Evolutionary conservation across 2,113 vertebrate genomes (phyloP).

Genomic region (Pungitius pungitius): DNA sequence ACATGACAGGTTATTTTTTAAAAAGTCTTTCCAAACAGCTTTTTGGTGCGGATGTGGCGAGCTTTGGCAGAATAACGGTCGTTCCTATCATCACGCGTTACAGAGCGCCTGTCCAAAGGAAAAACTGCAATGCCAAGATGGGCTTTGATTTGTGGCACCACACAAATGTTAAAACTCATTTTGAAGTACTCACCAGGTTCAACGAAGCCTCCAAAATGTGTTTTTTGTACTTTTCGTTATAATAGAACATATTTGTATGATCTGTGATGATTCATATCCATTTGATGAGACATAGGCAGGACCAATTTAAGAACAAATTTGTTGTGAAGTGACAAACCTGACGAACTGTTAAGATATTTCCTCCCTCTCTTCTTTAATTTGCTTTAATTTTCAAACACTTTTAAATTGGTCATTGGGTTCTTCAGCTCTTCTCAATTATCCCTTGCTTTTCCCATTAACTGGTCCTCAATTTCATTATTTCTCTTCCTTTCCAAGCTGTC

Average conservation of each 20-base stretch:
- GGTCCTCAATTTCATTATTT: background rate
- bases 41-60: slow-evolving; percentile 17
- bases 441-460: background rate
- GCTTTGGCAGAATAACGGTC: slow-evolving; percentile 12
- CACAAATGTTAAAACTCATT: background rate
- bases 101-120: slow-evolving; percentile 13
- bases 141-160: background rate
- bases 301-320: slow-evolving; percentile 70
- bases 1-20: slow-evolving; percentile 18
- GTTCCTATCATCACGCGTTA: slow-evolving; percentile 7
- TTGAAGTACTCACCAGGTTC: slow-evolving; percentile 6
- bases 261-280: slow-evolving; percentile 68
- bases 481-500: slow-evolving; percentile 14
- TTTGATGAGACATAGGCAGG: slow-evolving; percentile 74
- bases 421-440: slow-evolving; percentile 1
- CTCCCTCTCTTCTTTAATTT: background rate
- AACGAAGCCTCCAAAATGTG: slow-evolving; percentile 13
- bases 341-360: slow-evolving; percentile 65
- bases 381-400: background rate
- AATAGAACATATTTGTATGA: slow-evolving; percentile 23
- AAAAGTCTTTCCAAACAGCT: slow-evolving; percentile 7
- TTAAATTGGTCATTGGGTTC: background rate
- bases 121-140: background rate
- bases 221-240: slow-evolving; percentile 6
- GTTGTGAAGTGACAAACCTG: slow-evolving; percentile 67